Conservation (phyloP, 2,888 invertebrate genomes). For the Rhogogaster chlorosoma region DNA sequence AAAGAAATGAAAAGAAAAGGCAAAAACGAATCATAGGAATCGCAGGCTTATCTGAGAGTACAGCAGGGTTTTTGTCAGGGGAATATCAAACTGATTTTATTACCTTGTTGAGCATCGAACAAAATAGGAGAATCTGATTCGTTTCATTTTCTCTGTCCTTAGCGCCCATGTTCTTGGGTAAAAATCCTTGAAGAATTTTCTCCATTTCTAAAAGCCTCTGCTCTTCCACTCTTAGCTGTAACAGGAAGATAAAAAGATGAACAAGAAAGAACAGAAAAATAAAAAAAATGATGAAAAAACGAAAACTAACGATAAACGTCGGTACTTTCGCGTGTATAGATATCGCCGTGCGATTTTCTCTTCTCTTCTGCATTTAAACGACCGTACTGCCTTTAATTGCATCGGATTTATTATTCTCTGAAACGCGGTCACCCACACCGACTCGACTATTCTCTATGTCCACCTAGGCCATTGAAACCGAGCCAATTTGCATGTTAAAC, state of each 20-base stretch:
- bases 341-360: not conserved
- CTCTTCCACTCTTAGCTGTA: slow-evolving; percentile 75
- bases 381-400: slow-evolving; percentile 40
- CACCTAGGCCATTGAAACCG: not conserved
- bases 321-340: not conserved
- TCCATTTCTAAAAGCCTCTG: slow-evolving; percentile 74
- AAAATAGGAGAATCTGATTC: slow-evolving; percentile 76
- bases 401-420: slow-evolving; percentile 30
- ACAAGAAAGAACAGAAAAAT: too few relatives aligned
- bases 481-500: slow-evolving; percentile 41
- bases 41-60: not conserved
- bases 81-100: slow-evolving; percentile 36
- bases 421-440: not conserved
- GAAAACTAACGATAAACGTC: not conserved
- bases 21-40: not conserved
- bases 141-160: slow-evolving; percentile 74
- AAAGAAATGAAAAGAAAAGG: slow-evolving; percentile 14
- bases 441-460: not conserved
- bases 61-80: not conserved
- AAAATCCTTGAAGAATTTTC: slow-evolving; percentile 73
- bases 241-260: not conserved
- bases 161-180: slow-evolving; percentile 75
- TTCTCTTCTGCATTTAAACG: slow-evolving; percentile 10
- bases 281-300: not conserved
- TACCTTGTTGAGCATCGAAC: slow-evolving; percentile 76